Conservation (phyloP, 2,888 invertebrate species). For the Laothoe populi region DNA sequence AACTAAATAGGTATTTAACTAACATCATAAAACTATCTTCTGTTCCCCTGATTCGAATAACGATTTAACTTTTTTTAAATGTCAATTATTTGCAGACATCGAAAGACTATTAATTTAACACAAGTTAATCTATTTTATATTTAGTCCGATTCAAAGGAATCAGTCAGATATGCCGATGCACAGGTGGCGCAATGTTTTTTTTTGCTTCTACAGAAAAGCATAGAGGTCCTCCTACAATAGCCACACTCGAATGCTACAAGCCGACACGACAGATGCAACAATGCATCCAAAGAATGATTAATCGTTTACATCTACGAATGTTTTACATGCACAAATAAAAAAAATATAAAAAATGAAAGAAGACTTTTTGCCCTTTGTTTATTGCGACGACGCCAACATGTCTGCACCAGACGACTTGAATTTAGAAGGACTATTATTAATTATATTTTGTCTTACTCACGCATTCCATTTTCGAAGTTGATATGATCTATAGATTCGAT, state of each 20-base stretch:
- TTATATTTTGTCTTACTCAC: slow-evolving; percentile 85
- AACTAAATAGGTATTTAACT: too few species aligned
- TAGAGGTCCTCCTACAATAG: slow-evolving; percentile 72
- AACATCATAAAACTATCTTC: background rate
- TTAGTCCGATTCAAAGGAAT: slow-evolving; percentile 48
- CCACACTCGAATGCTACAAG: slow-evolving; percentile 60
- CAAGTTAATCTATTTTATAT: slow-evolving; percentile 53
- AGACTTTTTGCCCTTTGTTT: slow-evolving; percentile 81
- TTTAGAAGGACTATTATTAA: slow-evolving; percentile 81
- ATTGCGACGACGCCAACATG: slow-evolving; percentile 82
- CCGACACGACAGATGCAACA: slow-evolving; percentile 79
- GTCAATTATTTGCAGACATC: slow-evolving; percentile 6
- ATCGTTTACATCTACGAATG: slow-evolving; percentile 72
- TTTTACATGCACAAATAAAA: slow-evolving; percentile 73
- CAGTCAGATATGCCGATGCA: slow-evolving; percentile 50
- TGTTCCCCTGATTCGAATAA: background rate
- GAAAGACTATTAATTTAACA: slow-evolving; percentile 34
- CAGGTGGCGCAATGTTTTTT: slow-evolving; percentile 72
- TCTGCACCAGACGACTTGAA: slow-evolving; percentile 82
- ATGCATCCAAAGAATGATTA: slow-evolving; percentile 74
- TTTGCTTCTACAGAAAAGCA: slow-evolving; percentile 61
- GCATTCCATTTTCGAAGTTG: slow-evolving; percentile 81
- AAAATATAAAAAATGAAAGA: slow-evolving; percentile 62
- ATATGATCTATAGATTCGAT: slow-evolving; percentile 84
- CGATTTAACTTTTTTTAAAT: background rate